phyloP scores from a whole-genome alignment of 2,888 invertebrate species.

The Tridacna crocea region DNA sequence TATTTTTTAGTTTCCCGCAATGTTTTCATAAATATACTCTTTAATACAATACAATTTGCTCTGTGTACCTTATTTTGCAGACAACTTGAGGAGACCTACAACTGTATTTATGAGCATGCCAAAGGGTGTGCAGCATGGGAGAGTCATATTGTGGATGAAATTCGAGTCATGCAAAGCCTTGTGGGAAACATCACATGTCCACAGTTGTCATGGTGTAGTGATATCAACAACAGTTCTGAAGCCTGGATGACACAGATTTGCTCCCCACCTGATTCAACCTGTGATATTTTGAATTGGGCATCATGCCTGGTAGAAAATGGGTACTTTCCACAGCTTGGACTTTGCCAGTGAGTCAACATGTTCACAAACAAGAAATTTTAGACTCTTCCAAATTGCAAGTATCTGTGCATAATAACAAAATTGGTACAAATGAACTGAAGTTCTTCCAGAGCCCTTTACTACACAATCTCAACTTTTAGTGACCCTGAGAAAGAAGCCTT shows the following conservation, averaged over 20 bases:
- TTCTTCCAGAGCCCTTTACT: too few relatives aligned
- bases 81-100: conserved; percentile 34
- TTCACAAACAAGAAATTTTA: background rate
- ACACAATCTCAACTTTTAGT: too few relatives aligned
- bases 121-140: conserved; percentile 30
- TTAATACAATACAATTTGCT: too few relatives aligned
- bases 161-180: conserved; percentile 43
- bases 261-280: background rate
- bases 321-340: background rate
- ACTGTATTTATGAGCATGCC: conserved; percentile 39
- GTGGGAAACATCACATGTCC: conserved; percentile 47
- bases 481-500: too few relatives aligned
- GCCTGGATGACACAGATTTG: conserved; percentile 35
- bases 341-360: background rate
- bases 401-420: too few relatives aligned
- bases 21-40: too few relatives aligned
- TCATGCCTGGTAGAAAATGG: conserved; percentile 12
- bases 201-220: conserved; percentile 35
- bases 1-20: too few relatives aligned
- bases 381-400: background rate
- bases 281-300: conserved; percentile 16
- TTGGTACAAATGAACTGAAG: too few relatives aligned
- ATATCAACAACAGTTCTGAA: conserved; percentile 10
- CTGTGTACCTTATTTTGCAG: conserved; percentile 14
- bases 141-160: conserved; percentile 30